Conservation (phyloP, 2,113 vertebrate species). For the Upupa epops region DNA sequence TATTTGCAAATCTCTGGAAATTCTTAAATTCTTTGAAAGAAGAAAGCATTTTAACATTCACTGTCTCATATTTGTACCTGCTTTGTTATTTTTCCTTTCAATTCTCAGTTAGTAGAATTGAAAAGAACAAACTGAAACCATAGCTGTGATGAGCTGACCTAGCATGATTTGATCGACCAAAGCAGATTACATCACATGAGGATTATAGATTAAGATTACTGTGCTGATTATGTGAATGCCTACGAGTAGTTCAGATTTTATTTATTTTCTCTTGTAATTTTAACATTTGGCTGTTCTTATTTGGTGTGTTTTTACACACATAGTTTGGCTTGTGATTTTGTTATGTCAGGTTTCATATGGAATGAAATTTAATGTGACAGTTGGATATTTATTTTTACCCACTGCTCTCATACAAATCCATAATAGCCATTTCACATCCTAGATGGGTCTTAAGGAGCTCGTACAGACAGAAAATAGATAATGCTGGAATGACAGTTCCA, state of each 20-base stretch:
- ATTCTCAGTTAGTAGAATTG: neutral
- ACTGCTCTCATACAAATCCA: neutral
- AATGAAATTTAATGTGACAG: neutral
- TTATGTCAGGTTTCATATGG: neutral
- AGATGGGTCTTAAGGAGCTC: neutral
- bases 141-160: neutral
- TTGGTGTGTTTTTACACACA: neutral
- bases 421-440: neutral
- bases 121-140: neutral
- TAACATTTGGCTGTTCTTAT: neutral
- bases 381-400: neutral
- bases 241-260: neutral
- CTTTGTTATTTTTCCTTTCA: neutral
- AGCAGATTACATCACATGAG: slow-evolving; percentile 49
- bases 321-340: neutral
- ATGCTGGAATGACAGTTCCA: neutral
- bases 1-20: neutral
- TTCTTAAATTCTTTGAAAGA: neutral
- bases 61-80: neutral
- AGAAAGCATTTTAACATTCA: neutral
- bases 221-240: neutral
- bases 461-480: neutral
- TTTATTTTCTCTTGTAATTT: neutral
- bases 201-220: slow-evolving; percentile 40
- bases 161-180: neutral